These are phyloP conservation scores for Eilema sororculum DNA, from an alignment of 2,888 invertebrate species.

Conservation along the genomic window DNA sequence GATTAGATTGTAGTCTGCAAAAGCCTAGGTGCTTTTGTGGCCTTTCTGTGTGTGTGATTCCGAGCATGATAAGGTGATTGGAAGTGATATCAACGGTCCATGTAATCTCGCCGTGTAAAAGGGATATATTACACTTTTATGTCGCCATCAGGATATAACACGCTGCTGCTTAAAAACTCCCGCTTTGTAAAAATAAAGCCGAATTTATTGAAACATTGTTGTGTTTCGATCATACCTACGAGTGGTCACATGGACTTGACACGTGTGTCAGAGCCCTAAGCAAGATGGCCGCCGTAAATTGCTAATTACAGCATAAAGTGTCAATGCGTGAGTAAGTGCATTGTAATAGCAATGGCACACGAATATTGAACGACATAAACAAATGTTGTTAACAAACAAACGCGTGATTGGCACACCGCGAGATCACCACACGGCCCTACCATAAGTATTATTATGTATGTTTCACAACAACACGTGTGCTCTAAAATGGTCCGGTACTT, in stretches of 20 bases:
- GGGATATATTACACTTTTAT: too few relatives aligned
- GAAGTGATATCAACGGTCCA: background rate
- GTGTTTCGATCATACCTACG: background rate
- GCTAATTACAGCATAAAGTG: slow-evolving; percentile 4
- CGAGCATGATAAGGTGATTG: background rate
- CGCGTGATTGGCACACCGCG: slow-evolving; percentile 3
- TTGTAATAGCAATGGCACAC: slow-evolving; percentile 13
- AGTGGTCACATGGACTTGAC: background rate
- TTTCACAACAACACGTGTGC: background rate
- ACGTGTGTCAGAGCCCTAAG: background rate
- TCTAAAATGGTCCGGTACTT: too few relatives aligned
- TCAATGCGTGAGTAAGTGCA: slow-evolving; percentile 12
- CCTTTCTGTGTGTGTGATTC: background rate
- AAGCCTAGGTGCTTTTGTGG: too few relatives aligned
- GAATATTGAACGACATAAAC: slow-evolving; percentile 9
- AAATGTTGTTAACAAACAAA: slow-evolving; percentile 12
- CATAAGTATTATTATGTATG: too few relatives aligned
- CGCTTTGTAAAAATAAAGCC: background rate
- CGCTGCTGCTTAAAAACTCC: background rate
- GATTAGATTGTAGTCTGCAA: background rate
- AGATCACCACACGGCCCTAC: background rate
- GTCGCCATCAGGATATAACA: background rate
- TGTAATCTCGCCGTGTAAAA: background rate
- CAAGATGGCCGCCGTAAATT: background rate
- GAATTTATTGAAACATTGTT: background rate